Conservation (phyloP, 2,113 vertebrate genomes). For the Lepus americanus region DNA sequence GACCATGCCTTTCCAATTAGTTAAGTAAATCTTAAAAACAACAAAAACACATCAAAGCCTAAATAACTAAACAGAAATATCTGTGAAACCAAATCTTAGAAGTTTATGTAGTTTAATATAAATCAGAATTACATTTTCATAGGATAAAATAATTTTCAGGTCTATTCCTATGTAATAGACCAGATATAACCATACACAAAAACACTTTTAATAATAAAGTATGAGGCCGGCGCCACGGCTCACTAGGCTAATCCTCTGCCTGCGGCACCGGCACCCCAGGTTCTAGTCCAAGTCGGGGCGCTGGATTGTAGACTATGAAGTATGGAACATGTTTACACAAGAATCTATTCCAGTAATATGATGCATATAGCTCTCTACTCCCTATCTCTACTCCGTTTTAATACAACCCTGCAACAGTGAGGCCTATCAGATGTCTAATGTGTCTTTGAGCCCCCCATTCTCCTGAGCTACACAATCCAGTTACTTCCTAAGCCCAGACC, state of each 20-base stretch:
- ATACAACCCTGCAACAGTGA: background rate
- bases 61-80: background rate
- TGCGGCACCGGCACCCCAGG: background rate
- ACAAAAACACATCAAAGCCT: background rate
- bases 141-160: constrained; percentile 20
- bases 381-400: background rate
- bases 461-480: background rate
- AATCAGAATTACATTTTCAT: background rate
- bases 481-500: background rate
- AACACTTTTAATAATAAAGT: constrained; percentile 1
- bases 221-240: background rate
- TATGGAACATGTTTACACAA: background rate
- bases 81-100: background rate
- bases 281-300: background rate
- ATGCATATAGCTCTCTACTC: background rate
- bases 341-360: background rate
- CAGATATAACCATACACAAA: background rate
- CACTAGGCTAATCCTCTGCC: too few species aligned
- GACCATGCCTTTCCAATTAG: too few species aligned
- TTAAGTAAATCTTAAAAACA: background rate
- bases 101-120: constrained; percentile 11
- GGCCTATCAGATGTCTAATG: background rate
- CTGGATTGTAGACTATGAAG: background rate
- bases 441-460: background rate
- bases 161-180: background rate